Evolutionary conservation across 2,797 vertebrate species (phyloP), one percentile per base, ranked within the genome.

Genomic region (Steatocranus sp.): DNA sequence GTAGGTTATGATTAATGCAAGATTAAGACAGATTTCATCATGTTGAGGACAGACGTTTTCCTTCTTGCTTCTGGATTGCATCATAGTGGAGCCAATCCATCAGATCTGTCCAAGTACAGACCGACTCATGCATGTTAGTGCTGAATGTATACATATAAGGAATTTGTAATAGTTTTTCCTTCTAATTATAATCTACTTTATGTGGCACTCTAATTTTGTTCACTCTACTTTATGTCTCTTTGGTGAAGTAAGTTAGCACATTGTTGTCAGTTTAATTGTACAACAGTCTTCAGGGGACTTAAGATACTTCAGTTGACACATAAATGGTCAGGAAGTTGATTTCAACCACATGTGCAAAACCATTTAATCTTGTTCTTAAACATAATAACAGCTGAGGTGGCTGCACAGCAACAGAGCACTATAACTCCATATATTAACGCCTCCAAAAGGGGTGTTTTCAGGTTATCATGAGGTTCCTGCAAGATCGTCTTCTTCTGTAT

Each of bases 41-140:
- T 46, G 49, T 79, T 32, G n/a, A 11, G 77, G 73, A 11, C 5
- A 25, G n/a, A 56, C 17, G 2, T 77, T 63, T 79, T 80, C 66
- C 23, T 63, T 70, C 80, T 92, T 92, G 83, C 80, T 32, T 73
- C 61, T 18, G 54, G 58, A 80, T 95, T 94, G 84, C 85, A 89
- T 88, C 82, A 92, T 5, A 10, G 3, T 43, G 34, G 18, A 63
- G 73, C 38, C 5, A 5, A 25, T 81, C 3, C 4, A 34, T 81
- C 23, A 27, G 30, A 81, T 79, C 38, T 48, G 49, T 75, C 20
- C 75, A 51, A 23, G 9, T 41, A 11, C 32, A 79, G 38, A 36
- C 34, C 3, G 20, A 51, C 15, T 75, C 48, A 75, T 79, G 51
- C 75, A 53, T 8, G 25, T 27, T 66, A 20, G 11, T 17, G 50